A percentile compares a stretch with the other conserved stretches of the same genome.
phyloP scores from a whole-genome alignment of 2,113 vertebrate genomes.

The Ochotona princeps region DNA sequence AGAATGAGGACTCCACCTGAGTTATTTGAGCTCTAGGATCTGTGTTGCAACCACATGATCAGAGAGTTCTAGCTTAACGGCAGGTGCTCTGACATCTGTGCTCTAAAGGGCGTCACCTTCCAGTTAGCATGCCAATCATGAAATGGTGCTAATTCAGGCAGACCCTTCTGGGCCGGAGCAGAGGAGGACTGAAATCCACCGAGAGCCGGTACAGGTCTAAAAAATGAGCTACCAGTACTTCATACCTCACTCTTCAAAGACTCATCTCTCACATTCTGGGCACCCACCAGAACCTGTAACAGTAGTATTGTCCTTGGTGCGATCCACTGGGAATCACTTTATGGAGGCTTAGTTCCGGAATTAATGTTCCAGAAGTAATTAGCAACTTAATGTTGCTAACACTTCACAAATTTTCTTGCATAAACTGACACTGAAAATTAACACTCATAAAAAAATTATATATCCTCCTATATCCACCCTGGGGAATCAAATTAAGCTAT shows the following conservation, averaged over 20 bases:
- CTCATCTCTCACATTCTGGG: background rate
- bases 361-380: too few species aligned
- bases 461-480: background rate
- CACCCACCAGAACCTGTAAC: background rate
- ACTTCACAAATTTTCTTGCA: constrained; percentile 42
- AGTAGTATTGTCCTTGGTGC: background rate
- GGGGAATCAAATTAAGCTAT: background rate
- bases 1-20: background rate
- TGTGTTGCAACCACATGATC: background rate
- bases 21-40: background rate
- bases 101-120: constrained; percentile 40
- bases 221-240: constrained; percentile 22
- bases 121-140: constrained; percentile 5
- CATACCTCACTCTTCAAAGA: constrained; percentile 20
- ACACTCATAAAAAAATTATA: constrained; percentile 8
- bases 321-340: constrained; percentile 11
- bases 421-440: background rate
- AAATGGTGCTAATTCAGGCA: constrained; percentile 24
- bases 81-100: background rate
- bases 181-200: background rate
- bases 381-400: constrained; percentile 19
- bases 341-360: constrained; percentile 49
- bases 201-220: background rate
- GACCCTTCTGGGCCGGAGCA: constrained; percentile 2
- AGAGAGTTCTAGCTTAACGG: constrained; percentile 40